These are phyloP conservation scores for Bucco capensis DNA, from an alignment of 2,113 vertebrate genomes.

Conservation along the genomic window DNA sequence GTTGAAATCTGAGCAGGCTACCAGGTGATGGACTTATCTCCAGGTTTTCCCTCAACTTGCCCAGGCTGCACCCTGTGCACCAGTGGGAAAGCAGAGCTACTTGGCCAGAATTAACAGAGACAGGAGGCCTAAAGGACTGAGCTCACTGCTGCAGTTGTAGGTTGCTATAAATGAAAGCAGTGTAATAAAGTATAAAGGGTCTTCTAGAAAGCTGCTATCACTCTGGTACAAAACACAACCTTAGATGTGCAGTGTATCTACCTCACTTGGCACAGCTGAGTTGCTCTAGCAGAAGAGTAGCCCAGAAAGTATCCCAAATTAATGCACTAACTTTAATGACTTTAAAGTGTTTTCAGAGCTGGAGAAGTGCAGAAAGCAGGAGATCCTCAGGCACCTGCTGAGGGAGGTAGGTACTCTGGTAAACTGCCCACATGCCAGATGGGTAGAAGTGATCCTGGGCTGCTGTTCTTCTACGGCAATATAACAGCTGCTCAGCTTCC, in stretches of 20 bases:
- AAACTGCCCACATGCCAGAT: not conserved
- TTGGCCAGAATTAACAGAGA: not conserved
- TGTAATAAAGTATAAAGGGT: not conserved
- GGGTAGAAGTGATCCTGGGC: not conserved
- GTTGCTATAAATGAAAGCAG: not conserved
- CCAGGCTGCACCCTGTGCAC: fast-evolving
- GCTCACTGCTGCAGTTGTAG: not conserved
- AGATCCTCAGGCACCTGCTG: not conserved
- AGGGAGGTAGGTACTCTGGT: not conserved
- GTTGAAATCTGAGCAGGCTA: not conserved
- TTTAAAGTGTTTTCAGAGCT: fast-evolving
- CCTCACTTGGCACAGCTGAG: not conserved
- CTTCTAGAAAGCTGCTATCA: not conserved
- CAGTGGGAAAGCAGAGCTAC: not conserved
- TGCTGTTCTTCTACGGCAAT: not conserved
- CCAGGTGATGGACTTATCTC: not conserved
- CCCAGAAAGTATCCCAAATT: not conserved
- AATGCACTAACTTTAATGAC: not conserved
- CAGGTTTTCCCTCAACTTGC: not conserved
- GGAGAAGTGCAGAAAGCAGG: not conserved
- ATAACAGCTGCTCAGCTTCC: not conserved
- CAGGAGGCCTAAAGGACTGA: not conserved
- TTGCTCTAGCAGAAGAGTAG: not conserved
- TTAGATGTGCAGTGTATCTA: not conserved
- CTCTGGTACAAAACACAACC: not conserved